phyloP scores from a whole-genome alignment of 2,888 invertebrate genomes.

The Leptopterna dolabrata region DNA sequence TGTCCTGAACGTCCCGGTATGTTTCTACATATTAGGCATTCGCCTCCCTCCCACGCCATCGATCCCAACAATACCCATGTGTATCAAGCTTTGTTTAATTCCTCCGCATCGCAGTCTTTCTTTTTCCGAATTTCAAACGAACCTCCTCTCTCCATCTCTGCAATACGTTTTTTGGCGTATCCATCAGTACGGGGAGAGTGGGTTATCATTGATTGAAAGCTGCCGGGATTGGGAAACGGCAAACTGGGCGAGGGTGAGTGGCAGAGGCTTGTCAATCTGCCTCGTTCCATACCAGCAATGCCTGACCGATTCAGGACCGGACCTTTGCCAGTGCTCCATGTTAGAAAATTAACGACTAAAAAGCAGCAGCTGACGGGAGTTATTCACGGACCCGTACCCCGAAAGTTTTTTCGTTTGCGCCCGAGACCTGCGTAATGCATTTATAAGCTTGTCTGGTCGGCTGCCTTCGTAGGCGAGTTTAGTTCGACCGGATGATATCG shows the following conservation, averaged over 20 bases:
- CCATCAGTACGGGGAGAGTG: neutral
- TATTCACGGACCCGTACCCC: neutral
- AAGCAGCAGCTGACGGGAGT: neutral
- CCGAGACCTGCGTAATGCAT: neutral
- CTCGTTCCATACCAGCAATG: neutral
- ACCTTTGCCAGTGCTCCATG: neutral
- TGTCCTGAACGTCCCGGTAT: too few species aligned
- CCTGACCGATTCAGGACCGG: neutral
- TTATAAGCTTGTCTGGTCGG: neutral
- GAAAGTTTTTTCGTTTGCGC: neutral
- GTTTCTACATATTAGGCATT: too few species aligned
- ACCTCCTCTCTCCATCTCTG: neutral
- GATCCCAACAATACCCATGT: neutral
- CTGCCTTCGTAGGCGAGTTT: neutral
- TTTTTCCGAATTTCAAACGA: neutral
- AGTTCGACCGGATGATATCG: neutral
- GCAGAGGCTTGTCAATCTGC: neutral
- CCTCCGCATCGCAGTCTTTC: neutral
- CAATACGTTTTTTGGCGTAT: neutral
- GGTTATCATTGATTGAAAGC: neutral
- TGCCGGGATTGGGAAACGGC: neutral
- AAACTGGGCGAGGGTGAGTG: neutral
- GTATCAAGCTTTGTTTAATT: neutral
- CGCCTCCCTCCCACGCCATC: too few species aligned
- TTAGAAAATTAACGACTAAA: neutral